Evolutionary conservation across 2,888 invertebrate species (phyloP).

Genomic region (Incurvaria masculella): DNA sequence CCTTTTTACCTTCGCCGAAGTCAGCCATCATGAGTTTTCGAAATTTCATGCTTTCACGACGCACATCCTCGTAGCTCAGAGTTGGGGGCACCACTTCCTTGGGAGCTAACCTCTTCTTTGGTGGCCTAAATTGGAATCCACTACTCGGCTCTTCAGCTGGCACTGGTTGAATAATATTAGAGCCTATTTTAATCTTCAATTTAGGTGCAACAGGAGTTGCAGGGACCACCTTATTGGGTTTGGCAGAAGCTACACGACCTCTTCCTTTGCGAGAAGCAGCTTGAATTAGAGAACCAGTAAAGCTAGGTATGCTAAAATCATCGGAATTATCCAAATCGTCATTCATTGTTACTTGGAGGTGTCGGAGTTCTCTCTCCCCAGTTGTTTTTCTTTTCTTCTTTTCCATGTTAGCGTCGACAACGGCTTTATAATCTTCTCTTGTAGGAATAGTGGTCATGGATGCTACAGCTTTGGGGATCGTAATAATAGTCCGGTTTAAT

Average conservation of each 20-base stretch:
- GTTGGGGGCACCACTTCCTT: constrained; percentile 22
- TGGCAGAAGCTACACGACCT: constrained; percentile 26
- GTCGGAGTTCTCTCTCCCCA: constrained; percentile 57
- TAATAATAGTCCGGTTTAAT: constrained; percentile 67
- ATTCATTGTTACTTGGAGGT: constrained; percentile 57
- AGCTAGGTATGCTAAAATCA: constrained; percentile 25
- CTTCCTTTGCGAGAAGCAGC: constrained; percentile 19
- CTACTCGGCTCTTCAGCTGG: constrained; percentile 43
- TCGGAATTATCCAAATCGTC: constrained; percentile 51
- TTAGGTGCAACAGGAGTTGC: constrained; percentile 57
- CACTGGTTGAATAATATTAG: constrained; percentile 53
- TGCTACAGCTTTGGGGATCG: constrained; percentile 85
- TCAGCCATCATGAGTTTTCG: constrained; percentile 81
- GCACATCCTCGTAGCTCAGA: constrained; percentile 74
- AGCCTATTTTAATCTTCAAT: constrained; percentile 74
- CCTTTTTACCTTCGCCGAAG: constrained; percentile 68
- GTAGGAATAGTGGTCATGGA: constrained; percentile 87
- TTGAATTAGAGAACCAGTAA: constrained; percentile 26
- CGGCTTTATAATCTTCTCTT: constrained; percentile 75
- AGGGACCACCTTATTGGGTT: constrained; percentile 26
- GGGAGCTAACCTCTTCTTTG: constrained; percentile 70
- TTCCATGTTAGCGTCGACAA: constrained; percentile 61
- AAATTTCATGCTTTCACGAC: constrained; percentile 84
- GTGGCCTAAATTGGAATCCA: constrained; percentile 62
- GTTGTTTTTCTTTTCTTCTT: constrained; percentile 64